A percentile compares a stretch with the other conserved stretches of the same genome.
Evolutionary conservation across 2,888 invertebrate species (phyloP).

Genomic region (Temnothorax rugatulus): DNA sequence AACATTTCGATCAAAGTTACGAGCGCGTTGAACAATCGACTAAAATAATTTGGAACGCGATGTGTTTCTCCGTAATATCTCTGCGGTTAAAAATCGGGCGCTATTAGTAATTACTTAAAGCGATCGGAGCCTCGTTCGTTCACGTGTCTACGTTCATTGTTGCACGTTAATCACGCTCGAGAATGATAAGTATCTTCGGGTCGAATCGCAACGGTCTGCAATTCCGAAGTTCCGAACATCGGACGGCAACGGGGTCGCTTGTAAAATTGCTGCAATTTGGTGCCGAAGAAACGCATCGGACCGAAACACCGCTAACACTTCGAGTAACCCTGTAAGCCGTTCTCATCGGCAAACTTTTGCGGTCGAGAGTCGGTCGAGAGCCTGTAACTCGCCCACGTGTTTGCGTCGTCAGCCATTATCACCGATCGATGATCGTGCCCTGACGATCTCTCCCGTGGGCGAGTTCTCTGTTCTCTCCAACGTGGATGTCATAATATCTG

Average conservation of each 20-base stretch:
- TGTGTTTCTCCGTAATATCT: not conserved
- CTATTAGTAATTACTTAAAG: not conserved
- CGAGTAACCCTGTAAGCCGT: conserved; percentile 24
- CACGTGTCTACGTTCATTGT: not conserved
- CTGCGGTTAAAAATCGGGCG: not conserved
- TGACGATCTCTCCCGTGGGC: conserved; percentile 61
- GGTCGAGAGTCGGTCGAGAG: conserved; percentile 43
- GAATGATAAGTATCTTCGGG: conserved; percentile 14
- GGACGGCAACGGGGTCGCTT: conserved; percentile 21
- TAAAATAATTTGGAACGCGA: not conserved
- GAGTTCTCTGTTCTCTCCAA: conserved; percentile 36
- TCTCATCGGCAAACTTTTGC: conserved; percentile 49
- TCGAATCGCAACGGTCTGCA: not conserved
- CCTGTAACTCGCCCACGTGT: conserved; percentile 69
- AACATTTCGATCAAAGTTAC: conserved; percentile 5
- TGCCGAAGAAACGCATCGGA: conserved; percentile 26
- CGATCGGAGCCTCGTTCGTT: not conserved
- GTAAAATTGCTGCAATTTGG: conserved; percentile 48
- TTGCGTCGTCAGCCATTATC: conserved; percentile 60
- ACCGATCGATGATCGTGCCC: conserved; percentile 55
- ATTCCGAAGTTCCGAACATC: conserved; percentile 10
- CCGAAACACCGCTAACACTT: conserved; percentile 36
- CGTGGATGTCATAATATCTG: conserved; percentile 65
- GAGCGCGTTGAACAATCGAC: not conserved
- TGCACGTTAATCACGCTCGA: not conserved